Evolutionary conservation across 2,113 vertebrate genomes (phyloP).

Genomic region (Centropristis striata): DNA sequence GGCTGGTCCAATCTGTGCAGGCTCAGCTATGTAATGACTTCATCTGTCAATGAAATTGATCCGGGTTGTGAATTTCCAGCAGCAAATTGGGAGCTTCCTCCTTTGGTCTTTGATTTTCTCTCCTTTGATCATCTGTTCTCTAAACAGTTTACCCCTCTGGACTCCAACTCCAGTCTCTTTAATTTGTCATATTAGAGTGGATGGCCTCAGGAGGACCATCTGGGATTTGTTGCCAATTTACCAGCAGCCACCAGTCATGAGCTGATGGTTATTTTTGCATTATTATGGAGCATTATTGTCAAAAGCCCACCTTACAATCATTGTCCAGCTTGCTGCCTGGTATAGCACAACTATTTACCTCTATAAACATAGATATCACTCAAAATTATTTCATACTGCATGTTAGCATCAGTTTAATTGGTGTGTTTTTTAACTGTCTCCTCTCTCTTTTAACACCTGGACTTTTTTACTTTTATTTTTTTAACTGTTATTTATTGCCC

Average conservation of each 20-base stretch:
- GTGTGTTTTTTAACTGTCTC: too few species aligned
- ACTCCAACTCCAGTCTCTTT: neutral
- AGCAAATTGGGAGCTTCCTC: conserved; percentile 12
- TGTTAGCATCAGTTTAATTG: conserved; percentile 3
- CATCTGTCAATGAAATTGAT: conserved; percentile 48
- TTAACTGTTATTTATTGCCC: too few species aligned
- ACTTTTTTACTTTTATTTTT: too few species aligned
- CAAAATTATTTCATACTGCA: neutral
- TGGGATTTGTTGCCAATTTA: conserved; percentile 3
- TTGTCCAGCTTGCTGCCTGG: neutral
- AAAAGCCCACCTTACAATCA: neutral
- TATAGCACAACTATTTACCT: neutral
- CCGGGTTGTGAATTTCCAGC: conserved; percentile 25
- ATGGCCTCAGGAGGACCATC: neutral
- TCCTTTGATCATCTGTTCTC: conserved; percentile 13
- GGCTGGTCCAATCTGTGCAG: conserved; percentile 25
- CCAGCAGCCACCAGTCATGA: conserved; percentile 4
- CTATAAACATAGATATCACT: neutral
- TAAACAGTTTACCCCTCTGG: conserved; percentile 27
- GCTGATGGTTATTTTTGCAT: conserved; percentile 1
- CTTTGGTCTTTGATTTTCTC: conserved; percentile 1
- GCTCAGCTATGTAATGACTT: conserved; percentile 44
- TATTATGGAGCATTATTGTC: conserved; percentile 7
- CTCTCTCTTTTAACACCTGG: too few species aligned
- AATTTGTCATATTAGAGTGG: neutral